A percentile compares a stretch with the other conserved stretches of the same genome.
Evolutionary conservation across 2,113 vertebrate species (phyloP).

Genomic region (Microtus montanus): DNA sequence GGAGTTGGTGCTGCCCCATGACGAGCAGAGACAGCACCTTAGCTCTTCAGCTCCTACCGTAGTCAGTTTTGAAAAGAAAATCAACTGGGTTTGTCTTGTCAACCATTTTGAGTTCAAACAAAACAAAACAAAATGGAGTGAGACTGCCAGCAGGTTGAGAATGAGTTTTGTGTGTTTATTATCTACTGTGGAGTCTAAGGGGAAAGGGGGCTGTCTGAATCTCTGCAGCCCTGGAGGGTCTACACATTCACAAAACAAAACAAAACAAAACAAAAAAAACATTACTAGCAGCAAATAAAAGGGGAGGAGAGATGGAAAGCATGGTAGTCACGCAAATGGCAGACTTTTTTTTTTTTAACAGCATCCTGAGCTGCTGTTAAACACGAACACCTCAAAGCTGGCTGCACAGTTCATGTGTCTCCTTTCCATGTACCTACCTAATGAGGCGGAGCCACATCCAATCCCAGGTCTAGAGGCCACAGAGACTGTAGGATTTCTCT

Average conservation of each 20-base stretch:
- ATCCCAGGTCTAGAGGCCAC: neutral
- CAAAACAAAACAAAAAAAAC: neutral
- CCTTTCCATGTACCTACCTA: neutral
- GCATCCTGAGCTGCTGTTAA: neutral
- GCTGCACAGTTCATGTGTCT: neutral
- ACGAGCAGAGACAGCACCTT: no score
- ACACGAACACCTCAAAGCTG: neutral
- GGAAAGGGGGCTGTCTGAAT: neutral
- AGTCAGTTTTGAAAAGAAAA: conserved; percentile 9
- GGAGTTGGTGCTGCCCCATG: no score
- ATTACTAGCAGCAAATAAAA: neutral
- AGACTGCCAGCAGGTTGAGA: neutral
- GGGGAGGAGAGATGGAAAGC: neutral
- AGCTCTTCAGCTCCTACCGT: neutral
- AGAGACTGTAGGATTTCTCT: neutral
- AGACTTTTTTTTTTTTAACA: neutral
- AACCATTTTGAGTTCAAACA: neutral
- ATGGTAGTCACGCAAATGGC: neutral
- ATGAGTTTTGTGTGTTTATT: neutral
- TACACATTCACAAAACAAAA: neutral
- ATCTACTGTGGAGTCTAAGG: neutral
- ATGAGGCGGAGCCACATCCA: neutral
- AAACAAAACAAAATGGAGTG: neutral
- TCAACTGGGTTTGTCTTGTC: neutral
- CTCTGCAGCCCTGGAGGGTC: neutral